Base-by-base conservation (phyloP, 1,140 invertebrate genomes). In the Chironomus tepperi region DNA sequence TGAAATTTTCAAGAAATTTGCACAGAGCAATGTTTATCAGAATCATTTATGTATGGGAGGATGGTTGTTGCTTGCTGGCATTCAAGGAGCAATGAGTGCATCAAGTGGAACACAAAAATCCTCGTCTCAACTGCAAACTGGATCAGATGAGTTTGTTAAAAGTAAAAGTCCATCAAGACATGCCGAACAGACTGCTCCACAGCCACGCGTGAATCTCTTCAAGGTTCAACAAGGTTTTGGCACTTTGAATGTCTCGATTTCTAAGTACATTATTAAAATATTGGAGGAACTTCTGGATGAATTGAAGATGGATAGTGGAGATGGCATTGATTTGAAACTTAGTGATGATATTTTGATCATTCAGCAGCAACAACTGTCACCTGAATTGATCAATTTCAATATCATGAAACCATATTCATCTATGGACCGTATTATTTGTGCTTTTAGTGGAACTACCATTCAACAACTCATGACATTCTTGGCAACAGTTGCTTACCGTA, bases 31-130 rank as follows among this genome's bases (percentile, higher is more conserved):
- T 89, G 88, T 93, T 76, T 88, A 93, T 76, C 94, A 97, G 84
- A 97, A 97, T 84, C 89, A 96, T 79, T 84, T 95, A 72, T 87
- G 95, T 80, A 89, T 94, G 77, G 93, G 93, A 8, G 90, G 91
- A 0, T 97, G 94, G 94, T 85, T 96, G 24, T 81, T 96, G 15
- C 86, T 95, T 16, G 90, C 90, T 74, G 94, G 94, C 9, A 84
- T 97, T n/a, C 93, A 97, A 42, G 86, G 86, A 10, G 85, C 86
- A 1, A 84, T 86, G 42, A 83, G 82, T 0, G 83, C 84, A 9
- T 82, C 81, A 42, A 83, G 82, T 70, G 78, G 83, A 9, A 77
- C 67, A 21, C 57, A 73, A 18, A 16, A 74, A 70, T 10, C 19
- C 18, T 8, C 67, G 10, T 21, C 67, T 15, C 75, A 75, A 42